Conservation (phyloP, 2,797 vertebrate genomes). For the Coluber constrictor region DNA sequence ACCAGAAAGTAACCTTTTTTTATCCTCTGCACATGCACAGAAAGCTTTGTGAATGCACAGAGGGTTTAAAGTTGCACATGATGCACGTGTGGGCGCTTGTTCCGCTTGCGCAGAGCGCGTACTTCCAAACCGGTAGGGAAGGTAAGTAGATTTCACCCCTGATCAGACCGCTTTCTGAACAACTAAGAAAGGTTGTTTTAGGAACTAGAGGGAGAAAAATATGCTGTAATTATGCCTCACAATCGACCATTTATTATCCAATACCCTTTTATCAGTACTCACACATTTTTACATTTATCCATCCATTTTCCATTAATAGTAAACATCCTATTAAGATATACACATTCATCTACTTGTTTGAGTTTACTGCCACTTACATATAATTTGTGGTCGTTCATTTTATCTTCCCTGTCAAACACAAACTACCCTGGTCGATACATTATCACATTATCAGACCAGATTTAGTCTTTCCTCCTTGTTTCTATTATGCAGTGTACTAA, state of each 20-base stretch:
- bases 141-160: neutral
- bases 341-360: neutral
- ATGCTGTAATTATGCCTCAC: neutral
- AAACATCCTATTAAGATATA: neutral
- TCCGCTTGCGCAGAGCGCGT: too few relatives aligned
- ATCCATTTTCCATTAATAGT: neutral
- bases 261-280: neutral
- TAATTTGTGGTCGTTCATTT: neutral
- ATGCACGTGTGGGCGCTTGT: too few relatives aligned
- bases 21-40: too few relatives aligned
- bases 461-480: neutral
- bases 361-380: neutral
- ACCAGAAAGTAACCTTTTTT: too few relatives aligned
- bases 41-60: too few relatives aligned
- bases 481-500: neutral
- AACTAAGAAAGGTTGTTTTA: neutral
- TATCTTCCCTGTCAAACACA: neutral
- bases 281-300: neutral
- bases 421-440: neutral
- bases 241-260: neutral
- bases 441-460: neutral
- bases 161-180: neutral
- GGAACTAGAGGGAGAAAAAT: neutral
- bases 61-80: too few relatives aligned
- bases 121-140: too few relatives aligned